Conservation (phyloP, 2,888 invertebrate species). For the Caenorhabditis plicata region DNA sequence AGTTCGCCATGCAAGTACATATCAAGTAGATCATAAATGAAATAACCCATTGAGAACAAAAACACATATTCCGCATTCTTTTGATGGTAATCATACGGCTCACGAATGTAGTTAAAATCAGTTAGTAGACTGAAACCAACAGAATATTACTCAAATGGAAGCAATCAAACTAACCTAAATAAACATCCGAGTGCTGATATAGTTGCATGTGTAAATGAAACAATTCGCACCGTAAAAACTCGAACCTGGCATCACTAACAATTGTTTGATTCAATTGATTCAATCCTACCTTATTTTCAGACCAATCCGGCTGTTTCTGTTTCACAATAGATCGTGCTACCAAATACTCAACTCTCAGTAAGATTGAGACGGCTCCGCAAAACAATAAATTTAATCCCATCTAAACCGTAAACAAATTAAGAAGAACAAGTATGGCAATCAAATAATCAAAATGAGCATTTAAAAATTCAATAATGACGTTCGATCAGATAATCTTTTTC, state of each 20-base stretch:
- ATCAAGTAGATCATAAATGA: conserved; percentile 48
- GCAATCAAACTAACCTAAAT: conserved; percentile 27
- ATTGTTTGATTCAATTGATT: not conserved
- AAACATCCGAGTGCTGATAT: conserved; percentile 46
- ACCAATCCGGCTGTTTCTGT: conserved; percentile 35
- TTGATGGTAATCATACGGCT: conserved; percentile 47
- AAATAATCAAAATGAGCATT: no score
- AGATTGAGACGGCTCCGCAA: conserved; percentile 20
- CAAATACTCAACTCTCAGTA: conserved; percentile 40
- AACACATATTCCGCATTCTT: conserved; percentile 47
- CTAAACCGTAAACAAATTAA: no score
- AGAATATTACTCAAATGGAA: not conserved
- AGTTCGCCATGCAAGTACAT: conserved; percentile 50
- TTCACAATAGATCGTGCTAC: conserved; percentile 25
- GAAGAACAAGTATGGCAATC: no score
- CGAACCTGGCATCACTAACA: conserved; percentile 14
- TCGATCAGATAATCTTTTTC: no score
- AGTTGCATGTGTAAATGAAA: conserved; percentile 49
- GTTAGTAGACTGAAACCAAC: conserved; percentile 38
- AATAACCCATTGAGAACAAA: conserved; percentile 52
- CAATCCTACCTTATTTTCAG: conserved; percentile 26
- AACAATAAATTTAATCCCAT: no score
- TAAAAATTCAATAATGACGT: no score
- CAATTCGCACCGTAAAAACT: conserved; percentile 48
- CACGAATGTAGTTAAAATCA: conserved; percentile 43